These are phyloP conservation scores for Zosterops pallidus DNA, from an alignment of 2,113 vertebrate species.

Conservation along the genomic window DNA sequence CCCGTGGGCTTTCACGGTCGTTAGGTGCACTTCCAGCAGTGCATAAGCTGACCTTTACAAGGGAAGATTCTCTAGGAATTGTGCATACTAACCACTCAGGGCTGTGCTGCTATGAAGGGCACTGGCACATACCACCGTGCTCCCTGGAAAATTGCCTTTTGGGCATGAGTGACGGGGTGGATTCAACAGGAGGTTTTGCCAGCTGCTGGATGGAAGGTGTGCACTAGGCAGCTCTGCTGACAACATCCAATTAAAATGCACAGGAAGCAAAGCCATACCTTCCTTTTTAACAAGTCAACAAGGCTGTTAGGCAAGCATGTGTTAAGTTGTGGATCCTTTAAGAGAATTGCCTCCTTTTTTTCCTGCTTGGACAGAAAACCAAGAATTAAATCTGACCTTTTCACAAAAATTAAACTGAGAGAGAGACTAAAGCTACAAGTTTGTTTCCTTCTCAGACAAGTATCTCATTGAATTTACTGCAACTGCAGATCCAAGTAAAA, in stretches of 20 bases:
- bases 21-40: background rate
- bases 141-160: background rate
- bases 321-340: background rate
- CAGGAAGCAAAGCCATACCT: rapidly evolving
- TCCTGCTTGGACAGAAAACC: background rate
- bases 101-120: background rate
- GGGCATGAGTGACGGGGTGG: background rate
- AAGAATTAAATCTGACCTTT: constrained; percentile 22
- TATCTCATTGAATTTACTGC: constrained; percentile 1
- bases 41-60: background rate
- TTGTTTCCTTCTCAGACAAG: background rate
- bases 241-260: background rate
- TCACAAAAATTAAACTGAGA: background rate
- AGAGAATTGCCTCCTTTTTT: background rate
- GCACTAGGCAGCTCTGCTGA: background rate
- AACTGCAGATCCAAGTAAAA: constrained; percentile 15
- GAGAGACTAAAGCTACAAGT: background rate
- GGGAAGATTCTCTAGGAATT: background rate
- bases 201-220: background rate
- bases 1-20: background rate
- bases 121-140: rapidly evolving
- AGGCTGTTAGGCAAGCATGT: background rate
- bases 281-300: background rate
- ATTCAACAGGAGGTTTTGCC: background rate
- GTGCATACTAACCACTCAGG: background rate